phyloP scores from a whole-genome alignment of 2,888 invertebrate genomes.

The Tinea trinotella region DNA sequence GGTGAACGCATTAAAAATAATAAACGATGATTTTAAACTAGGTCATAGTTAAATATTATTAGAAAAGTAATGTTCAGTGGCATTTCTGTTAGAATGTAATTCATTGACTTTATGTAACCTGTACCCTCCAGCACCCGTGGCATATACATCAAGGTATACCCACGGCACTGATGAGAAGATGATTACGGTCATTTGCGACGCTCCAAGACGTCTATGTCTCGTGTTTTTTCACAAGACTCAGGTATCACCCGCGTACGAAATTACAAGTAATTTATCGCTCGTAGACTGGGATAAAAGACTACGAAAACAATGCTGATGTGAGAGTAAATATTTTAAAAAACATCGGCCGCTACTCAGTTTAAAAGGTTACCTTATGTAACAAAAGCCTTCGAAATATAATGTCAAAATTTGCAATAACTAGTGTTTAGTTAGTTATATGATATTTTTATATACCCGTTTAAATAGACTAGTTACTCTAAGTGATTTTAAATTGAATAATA shows the following conservation, averaged over 20 bases:
- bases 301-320: constrained; percentile 21
- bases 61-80: neutral
- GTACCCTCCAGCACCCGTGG: constrained; percentile 42
- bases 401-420: no score
- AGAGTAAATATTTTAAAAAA: constrained; percentile 34
- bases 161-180: constrained; percentile 70
- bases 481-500: no score
- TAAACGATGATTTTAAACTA: no score
- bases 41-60: no score
- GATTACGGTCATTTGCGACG: constrained; percentile 72
- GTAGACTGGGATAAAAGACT: constrained; percentile 40
- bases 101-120: constrained; percentile 22
- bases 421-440: no score
- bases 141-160: constrained; percentile 67
- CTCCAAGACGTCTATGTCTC: constrained; percentile 72
- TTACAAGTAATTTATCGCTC: constrained; percentile 69
- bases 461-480: no score
- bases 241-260: constrained; percentile 69
- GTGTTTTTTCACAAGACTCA: constrained; percentile 68
- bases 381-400: no score
- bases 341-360: neutral
- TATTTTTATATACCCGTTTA: no score
- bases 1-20: no score
- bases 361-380: neutral
- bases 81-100: neutral